Conservation (phyloP, 1,140 invertebrate species). For the Apis dorsata region DNA sequence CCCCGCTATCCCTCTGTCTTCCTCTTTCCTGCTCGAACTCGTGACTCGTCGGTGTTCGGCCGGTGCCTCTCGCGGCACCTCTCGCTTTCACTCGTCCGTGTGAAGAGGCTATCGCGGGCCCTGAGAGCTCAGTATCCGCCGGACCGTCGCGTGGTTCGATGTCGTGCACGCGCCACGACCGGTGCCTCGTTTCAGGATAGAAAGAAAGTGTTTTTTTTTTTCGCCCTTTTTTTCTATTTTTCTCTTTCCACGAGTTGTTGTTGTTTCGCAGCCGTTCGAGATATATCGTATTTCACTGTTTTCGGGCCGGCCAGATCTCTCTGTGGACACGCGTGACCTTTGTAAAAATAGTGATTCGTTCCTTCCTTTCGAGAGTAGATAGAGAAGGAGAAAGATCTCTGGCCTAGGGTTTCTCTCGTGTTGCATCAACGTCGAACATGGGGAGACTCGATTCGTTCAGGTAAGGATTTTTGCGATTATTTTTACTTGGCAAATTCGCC, state of each 20-base stretch:
- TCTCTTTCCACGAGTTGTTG: neutral
- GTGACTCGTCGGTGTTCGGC: slow-evolving; percentile 28
- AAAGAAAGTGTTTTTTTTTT: slow-evolving; percentile 9
- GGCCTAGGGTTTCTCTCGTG: neutral
- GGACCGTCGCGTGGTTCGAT: slow-evolving; percentile 59
- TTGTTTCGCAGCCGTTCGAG: neutral
- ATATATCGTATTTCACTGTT: neutral
- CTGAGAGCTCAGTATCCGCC: slow-evolving; percentile 60
- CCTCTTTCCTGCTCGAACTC: slow-evolving; percentile 44
- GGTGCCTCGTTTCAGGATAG: slow-evolving; percentile 7
- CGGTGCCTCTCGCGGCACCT: slow-evolving; percentile 52
- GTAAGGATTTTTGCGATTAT: slow-evolving; percentile 26
- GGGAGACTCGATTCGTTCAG: slow-evolving; percentile 43
- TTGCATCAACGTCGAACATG: slow-evolving; percentile 14
- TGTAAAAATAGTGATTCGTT: neutral
- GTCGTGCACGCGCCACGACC: slow-evolving; percentile 24
- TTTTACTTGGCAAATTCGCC: neutral
- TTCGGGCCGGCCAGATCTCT: too few relatives aligned
- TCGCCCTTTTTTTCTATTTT: too few relatives aligned
- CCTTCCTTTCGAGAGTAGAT: neutral
- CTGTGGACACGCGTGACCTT: neutral
- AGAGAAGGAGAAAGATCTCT: neutral
- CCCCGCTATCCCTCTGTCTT: neutral
- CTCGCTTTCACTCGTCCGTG: slow-evolving; percentile 66
- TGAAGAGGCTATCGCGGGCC: slow-evolving; percentile 63